Conservation (phyloP, 1,140 invertebrate species). For the Zaprionus davidi region DNA sequence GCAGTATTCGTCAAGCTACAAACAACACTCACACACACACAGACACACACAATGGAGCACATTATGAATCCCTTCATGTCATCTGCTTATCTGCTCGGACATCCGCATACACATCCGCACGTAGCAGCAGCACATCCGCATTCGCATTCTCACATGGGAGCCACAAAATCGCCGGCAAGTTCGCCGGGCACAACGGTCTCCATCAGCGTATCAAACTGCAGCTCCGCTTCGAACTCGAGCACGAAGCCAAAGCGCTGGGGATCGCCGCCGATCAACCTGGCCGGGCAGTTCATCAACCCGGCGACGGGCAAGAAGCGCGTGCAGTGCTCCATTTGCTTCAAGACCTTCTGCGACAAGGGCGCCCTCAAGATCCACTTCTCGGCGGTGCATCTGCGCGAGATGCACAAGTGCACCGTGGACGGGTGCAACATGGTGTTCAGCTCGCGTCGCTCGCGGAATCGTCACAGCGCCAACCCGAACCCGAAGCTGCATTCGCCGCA, state of each 20-base stretch:
- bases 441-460: constrained; percentile 89
- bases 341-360: constrained; percentile 99
- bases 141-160: constrained; percentile 8
- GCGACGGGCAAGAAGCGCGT: constrained; percentile 97
- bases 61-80: constrained; percentile 80
- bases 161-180: constrained; percentile 63
- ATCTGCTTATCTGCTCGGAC: constrained; percentile 73
- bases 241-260: constrained; percentile 78
- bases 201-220: background rate
- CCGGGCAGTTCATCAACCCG: constrained; percentile 95
- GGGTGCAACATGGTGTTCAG: constrained; percentile 93
- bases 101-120: constrained; percentile 32
- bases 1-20: constrained; percentile 29
- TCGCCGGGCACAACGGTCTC: constrained; percentile 49
- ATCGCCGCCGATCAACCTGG: constrained; percentile 91
- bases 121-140: constrained; percentile 21
- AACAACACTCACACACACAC: background rate
- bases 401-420: constrained; percentile 91
- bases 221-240: constrained; percentile 8
- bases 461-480: constrained; percentile 98
- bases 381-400: constrained; percentile 93
- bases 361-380: constrained; percentile 99
- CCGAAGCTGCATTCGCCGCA: constrained; percentile 99
- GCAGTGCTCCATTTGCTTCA: constrained; percentile 98
- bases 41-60: constrained; percentile 66